Conservation (phyloP, 2,113 vertebrate genomes). For the Corapipo altera region DNA sequence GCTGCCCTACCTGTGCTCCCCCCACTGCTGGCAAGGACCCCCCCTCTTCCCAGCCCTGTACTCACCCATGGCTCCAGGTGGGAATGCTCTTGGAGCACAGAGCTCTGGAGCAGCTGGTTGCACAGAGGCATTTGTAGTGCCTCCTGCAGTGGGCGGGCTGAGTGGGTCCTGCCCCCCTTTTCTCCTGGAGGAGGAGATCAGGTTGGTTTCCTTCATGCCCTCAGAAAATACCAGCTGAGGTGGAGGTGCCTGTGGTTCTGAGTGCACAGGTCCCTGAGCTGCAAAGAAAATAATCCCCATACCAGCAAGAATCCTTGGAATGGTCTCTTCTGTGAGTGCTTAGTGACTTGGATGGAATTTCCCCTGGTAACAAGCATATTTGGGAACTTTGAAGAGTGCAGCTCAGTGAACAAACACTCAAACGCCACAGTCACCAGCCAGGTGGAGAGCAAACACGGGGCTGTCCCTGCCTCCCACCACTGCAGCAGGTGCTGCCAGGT, state of each 20-base stretch:
- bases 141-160: not conserved
- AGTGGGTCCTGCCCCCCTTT: not conserved
- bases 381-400: not conserved
- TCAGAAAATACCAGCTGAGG: not conserved
- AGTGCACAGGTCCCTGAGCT: not conserved
- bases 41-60: not conserved
- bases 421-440: not conserved
- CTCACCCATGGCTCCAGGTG: not conserved
- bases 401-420: not conserved
- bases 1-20: not conserved
- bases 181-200: not conserved
- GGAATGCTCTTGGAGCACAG: not conserved
- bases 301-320: constrained; percentile 5
- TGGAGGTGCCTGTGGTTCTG: not conserved
- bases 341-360: not conserved
- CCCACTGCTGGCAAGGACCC: not conserved
- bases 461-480: not conserved
- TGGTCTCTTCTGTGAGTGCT: not conserved
- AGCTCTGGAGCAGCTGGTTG: fast-evolving
- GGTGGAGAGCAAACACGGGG: not conserved
- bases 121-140: not conserved
- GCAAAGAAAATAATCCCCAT: not conserved
- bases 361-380: not conserved
- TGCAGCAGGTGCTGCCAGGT: not conserved
- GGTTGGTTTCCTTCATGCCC: not conserved